Conservation (phyloP, 2,113 vertebrate species). For the Cygnus atratus region DNA sequence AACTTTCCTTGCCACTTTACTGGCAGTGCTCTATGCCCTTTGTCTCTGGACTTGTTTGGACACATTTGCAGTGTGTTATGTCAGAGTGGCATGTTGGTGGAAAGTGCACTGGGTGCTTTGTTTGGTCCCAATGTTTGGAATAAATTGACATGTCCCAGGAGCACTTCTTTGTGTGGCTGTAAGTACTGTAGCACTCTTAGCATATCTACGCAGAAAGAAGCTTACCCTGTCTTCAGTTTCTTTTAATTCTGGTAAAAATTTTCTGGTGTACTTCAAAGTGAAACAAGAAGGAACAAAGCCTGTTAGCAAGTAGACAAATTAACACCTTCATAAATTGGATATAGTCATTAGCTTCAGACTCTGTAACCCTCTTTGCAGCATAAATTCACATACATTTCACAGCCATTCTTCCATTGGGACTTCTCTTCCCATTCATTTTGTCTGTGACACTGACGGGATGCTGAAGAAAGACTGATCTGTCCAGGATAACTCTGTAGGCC, state of each 20-base stretch:
- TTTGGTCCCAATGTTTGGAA: fast-evolving
- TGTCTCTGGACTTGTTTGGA: neutral
- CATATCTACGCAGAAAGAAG: neutral
- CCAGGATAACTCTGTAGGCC: neutral
- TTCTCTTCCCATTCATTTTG: neutral
- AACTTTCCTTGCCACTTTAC: neutral
- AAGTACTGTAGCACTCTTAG: too few species aligned
- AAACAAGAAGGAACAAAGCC: neutral
- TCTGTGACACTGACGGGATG: fast-evolving
- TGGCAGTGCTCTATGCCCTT: neutral
- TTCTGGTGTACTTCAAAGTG: neutral
- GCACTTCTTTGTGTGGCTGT: neutral
- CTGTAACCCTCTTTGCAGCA: neutral
- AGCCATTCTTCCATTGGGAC: neutral
- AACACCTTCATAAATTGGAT: neutral
- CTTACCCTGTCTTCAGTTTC: neutral
- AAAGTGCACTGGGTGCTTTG: neutral
- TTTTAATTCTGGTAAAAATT: neutral
- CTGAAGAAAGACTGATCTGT: neutral
- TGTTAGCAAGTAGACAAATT: neutral
- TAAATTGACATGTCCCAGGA: neutral
- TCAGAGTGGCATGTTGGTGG: neutral
- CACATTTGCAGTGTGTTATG: neutral
- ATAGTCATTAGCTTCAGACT: too few species aligned
- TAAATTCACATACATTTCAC: neutral